Evolutionary conservation across 1,140 invertebrate species (phyloP), one percentile per base, ranked within the genome.

Genomic region (Ceratina australensis): DNA sequence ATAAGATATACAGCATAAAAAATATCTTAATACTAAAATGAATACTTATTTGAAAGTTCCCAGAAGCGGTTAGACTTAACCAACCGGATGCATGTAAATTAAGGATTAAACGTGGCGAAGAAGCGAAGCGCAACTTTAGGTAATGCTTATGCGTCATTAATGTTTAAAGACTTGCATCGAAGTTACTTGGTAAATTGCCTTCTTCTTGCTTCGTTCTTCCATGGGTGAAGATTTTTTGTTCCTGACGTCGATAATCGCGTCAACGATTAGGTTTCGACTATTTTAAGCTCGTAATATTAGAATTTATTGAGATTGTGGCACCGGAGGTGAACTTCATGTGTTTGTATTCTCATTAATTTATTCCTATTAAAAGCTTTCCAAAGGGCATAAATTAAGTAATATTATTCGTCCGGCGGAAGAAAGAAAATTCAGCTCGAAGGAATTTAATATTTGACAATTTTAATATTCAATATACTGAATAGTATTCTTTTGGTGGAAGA

Each of bases 61-160:
- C 28, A 33, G 28, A 5, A 33, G 28, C 28, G 5, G 2, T 33
- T 33, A 33, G 5, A 33, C 28, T 33, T 33, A n/a, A n/a, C n/a
- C 5, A 33, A 72, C 33, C 47, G 60, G 47, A 72, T 60, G 16
- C 54, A 72, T 60, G 56, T 28, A 60, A 72, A 72, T 24, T 49
- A 60, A 61, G 57, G 7, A 50, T 42, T 72, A 72, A 72, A 61
- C 61, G 69, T 24, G 47, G 47, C 26, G 60, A 72, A 72, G 69
- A 72, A 47, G 69, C 49, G 60, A 72, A 72, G 57, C 60, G 69
- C 56, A 72, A 72, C 42, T 72, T 72, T 72, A 18, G 69, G 24
- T 61, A 72, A 61, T 61, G 57, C 26, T 72, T 72, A 49, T 72
- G 56, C 47, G 60, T 50, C 42, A 72, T 72, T 72, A 72, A 72